Evolutionary conservation across 2,797 vertebrate species (phyloP), one percentile per base, ranked within the genome.

Genomic region (Epinephelus malabaricus): DNA sequence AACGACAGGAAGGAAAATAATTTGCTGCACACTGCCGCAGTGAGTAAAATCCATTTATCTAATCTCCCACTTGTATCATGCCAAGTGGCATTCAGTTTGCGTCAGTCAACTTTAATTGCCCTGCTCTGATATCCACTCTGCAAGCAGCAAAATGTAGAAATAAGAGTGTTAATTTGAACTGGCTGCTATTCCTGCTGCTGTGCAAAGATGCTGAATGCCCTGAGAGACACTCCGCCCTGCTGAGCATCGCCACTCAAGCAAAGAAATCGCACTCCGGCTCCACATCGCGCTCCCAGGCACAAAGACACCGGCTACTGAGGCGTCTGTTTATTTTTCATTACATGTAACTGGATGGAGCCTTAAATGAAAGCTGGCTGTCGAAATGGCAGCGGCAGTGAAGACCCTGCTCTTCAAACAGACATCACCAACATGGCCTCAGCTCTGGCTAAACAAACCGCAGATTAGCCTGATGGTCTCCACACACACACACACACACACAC

Each of bases 241-340:
- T 55, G 66, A 79, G 67, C 80, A 45, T 60, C 19, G 68, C 75
- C 83, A 63, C 40, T 65, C 60, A 56, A 91, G 79, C 88, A 84
- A 73, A 86, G 34, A 60, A 49, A 72, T n/a, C 1, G 4, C 3
- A 19, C 74, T 75, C 56, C 0, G 59, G 67, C 78, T 61, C 78
- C 54, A 13, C 81, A 70, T 46, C 1, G 7, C 1, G 5, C 45
- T 49, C 55, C 61, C 23, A 66, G 34, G 50, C 63, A 82, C 88
- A 76, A 69, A 92, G 84, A 73, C 14, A 62, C 46, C 85, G 84
- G 83, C 83, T 79, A 72, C 75, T 51, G 5, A 62, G 55, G 40
- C 61, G n/a, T 45, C 23, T 91, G 92, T 91, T 91, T 87, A 82
- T 92, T 92, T 87, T 84, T 78, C 76, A 77, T 84, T 55, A 86